These are phyloP conservation scores for Ceratosolen fusciceps DNA, from an alignment of 1,140 invertebrate species.

Conservation along the genomic window DNA sequence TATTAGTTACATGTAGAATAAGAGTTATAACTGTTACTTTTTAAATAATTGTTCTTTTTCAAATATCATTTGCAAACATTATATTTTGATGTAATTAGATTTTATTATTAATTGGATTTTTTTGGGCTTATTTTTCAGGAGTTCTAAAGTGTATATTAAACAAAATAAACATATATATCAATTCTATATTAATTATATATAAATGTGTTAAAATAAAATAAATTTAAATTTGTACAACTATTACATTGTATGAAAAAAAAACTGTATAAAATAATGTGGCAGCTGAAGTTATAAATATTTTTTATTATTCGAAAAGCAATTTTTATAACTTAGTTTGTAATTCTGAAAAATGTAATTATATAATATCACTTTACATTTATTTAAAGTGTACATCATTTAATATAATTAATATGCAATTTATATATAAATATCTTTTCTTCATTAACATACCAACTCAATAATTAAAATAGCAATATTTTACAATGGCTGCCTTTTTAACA, in stretches of 20 bases:
- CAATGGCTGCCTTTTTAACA: slow-evolving; percentile 2
- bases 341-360: slow-evolving; percentile 19
- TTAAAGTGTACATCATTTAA: slow-evolving; percentile 9
- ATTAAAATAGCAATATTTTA: background rate
- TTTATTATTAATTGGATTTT: no score
- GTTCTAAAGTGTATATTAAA: background rate
- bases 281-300: background rate
- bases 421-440: slow-evolving; percentile 6
- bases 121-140: no score
- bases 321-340: slow-evolving; percentile 18
- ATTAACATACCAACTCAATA: background rate
- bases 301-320: slow-evolving; percentile 4
- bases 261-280: background rate
- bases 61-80: background rate
- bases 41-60: slow-evolving; percentile 12
- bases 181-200: slow-evolving; percentile 22
- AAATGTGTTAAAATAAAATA: slow-evolving; percentile 1
- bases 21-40: slow-evolving; percentile 26
- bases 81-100: background rate
- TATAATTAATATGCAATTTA: slow-evolving; percentile 33
- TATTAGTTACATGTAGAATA: slow-evolving; percentile 12
- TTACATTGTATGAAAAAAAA: background rate
- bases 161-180: background rate
- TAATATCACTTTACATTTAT: slow-evolving; percentile 7
- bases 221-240: slow-evolving; percentile 15